Conservation (phyloP, 2,888 invertebrate genomes). For the Rhopalosiphum nymphaeae region DNA sequence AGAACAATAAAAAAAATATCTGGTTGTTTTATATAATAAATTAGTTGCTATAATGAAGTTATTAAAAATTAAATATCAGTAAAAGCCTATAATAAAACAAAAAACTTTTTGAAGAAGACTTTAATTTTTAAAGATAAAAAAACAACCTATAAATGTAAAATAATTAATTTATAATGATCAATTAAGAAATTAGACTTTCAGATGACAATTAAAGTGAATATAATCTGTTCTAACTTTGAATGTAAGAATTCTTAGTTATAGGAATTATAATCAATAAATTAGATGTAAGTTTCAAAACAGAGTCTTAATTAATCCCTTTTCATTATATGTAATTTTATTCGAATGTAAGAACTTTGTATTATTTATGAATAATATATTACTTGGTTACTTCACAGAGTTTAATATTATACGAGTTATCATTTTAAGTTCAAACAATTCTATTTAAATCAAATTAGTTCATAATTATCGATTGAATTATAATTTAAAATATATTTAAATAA, state of each 20-base stretch:
- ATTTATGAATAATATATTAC: not conserved
- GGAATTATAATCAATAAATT: conserved; percentile 21
- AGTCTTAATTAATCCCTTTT: not conserved
- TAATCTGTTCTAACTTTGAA: not conserved
- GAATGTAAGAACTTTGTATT: conserved; percentile 17
- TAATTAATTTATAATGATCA: not conserved
- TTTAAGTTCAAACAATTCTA: not conserved
- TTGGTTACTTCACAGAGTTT: not conserved
- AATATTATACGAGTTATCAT: not conserved
- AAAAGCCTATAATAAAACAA: not conserved
- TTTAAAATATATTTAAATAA: not conserved
- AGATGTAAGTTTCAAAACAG: not conserved
- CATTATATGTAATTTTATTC: not conserved
- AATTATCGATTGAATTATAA: not conserved
- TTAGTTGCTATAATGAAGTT: not conserved
- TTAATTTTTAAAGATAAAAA: conserved; percentile 12
- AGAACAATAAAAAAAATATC: not conserved
- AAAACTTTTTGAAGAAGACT: not conserved
- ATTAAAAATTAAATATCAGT: not conserved
- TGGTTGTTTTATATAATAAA: not conserved
- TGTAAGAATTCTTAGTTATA: not conserved
- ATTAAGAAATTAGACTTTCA: not conserved
- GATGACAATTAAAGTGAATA: not conserved
- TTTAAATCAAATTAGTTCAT: not conserved
- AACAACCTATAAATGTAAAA: not conserved